Evolutionary conservation across 92 coral and sea anemone genomes (phyloP).

Genomic region (Zoanthus solanderi): DNA sequence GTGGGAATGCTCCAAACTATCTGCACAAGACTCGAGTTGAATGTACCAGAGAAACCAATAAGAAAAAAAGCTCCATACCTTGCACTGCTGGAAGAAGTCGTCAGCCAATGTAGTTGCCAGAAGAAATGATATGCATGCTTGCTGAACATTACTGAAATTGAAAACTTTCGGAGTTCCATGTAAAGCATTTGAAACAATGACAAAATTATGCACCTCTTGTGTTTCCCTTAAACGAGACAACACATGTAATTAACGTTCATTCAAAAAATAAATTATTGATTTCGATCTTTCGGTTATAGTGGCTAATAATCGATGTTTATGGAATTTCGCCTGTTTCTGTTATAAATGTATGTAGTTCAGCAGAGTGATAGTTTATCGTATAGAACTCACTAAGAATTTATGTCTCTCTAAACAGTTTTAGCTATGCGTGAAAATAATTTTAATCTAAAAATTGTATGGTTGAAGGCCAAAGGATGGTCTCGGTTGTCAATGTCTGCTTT

Average conservation of each 20-base stretch:
- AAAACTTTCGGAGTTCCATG: not conserved
- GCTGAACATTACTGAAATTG: constrained; percentile 11
- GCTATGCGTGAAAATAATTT: not conserved
- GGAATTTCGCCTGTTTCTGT: not conserved
- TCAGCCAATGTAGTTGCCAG: constrained; percentile 25
- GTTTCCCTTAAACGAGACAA: not conserved
- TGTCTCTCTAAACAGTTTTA: not conserved
- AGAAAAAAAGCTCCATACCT: not conserved
- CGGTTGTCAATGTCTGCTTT: not conserved
- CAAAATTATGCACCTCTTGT: constrained; percentile 7
- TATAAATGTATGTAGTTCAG: not conserved
- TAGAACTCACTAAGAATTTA: not conserved
- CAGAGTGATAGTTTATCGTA: not conserved
- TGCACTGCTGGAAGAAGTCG: constrained; percentile 22
- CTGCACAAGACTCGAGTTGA: constrained; percentile 20
- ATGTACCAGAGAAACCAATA: not conserved
- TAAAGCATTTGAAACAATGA: constrained; percentile 18
- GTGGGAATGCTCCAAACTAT: constrained; percentile 25
- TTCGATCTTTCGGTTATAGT: not conserved
- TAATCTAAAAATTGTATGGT: not conserved
- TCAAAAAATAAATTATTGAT: not conserved
- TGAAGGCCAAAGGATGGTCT: not conserved
- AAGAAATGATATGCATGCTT: not conserved
- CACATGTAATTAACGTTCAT: not conserved
- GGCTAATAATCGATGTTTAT: not conserved